Evolutionary conservation across 1,140 invertebrate species (phyloP).

Genomic region (Bombus waltoni): DNA sequence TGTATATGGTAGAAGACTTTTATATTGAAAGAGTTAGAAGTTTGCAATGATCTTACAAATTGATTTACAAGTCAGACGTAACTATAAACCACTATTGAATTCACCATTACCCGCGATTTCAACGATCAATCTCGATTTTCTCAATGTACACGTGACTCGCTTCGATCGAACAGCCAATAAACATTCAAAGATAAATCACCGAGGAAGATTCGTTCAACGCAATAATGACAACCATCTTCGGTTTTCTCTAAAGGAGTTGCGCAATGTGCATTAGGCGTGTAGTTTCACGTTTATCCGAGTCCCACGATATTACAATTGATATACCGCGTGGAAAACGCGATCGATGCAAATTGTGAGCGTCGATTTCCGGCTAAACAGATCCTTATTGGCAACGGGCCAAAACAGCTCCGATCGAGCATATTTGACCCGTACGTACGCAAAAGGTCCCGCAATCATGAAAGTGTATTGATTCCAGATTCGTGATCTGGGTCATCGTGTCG

Average conservation of each 20-base stretch:
- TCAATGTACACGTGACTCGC: too few relatives aligned
- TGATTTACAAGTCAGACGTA: neutral
- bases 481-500: slow-evolving; percentile 61
- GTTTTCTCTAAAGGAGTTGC: too few relatives aligned
- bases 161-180: too few relatives aligned
- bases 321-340: neutral
- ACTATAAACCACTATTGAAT: neutral
- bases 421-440: slow-evolving; percentile 19
- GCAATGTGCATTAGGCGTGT: neutral
- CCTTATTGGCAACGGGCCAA: slow-evolving; percentile 56
- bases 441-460: slow-evolving; percentile 61
- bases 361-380: slow-evolving; percentile 53
- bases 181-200: too few relatives aligned
- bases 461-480: slow-evolving; percentile 56
- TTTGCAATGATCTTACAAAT: neutral
- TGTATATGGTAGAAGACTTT: neutral
- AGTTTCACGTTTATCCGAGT: neutral
- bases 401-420: slow-evolving; percentile 26
- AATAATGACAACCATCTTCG: too few relatives aligned
- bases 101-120: too few relatives aligned
- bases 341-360: neutral
- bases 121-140: too few relatives aligned
- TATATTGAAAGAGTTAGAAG: neutral
- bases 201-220: too few relatives aligned
- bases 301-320: neutral